Evolutionary conservation across 2,113 vertebrate genomes (phyloP).

Genomic region (Heptranchias perlo): DNA sequence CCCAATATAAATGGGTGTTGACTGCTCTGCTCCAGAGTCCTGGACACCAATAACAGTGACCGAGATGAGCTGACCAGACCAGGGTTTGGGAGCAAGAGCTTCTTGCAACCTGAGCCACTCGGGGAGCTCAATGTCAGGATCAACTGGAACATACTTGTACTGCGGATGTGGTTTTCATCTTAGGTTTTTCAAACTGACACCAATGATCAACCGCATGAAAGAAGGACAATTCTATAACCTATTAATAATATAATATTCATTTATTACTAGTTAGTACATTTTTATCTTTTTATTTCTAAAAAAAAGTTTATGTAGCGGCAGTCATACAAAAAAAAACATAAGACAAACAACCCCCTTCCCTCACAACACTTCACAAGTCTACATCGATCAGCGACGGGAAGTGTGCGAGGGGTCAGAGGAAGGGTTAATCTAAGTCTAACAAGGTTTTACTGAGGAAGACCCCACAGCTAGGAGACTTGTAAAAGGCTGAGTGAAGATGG

Average conservation of each 20-base stretch:
- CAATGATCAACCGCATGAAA: neutral
- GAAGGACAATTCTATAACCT: neutral
- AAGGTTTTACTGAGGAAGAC: neutral
- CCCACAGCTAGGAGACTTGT: neutral
- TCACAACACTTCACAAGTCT: neutral
- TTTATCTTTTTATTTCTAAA: neutral
- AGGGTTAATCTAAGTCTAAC: neutral
- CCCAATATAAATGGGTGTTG: neutral
- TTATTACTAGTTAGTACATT: conserved; percentile 2
- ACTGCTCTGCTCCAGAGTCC: neutral
- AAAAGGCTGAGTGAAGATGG: neutral
- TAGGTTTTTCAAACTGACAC: no score
- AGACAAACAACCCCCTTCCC: neutral
- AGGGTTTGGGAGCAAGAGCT: neutral
- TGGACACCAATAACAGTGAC: neutral
- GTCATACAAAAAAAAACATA: neutral
- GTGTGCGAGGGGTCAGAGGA: no score
- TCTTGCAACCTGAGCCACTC: neutral
- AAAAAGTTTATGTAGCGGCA: conserved; percentile 9
- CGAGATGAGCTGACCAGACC: no score
- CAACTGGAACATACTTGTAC: neutral
- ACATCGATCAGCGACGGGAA: neutral
- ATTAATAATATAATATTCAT: conserved; percentile 9
- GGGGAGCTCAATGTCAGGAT: neutral
- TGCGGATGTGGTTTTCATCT: no score